Conservation (phyloP, 2,113 vertebrate genomes). For the Lonchura striata region DNA sequence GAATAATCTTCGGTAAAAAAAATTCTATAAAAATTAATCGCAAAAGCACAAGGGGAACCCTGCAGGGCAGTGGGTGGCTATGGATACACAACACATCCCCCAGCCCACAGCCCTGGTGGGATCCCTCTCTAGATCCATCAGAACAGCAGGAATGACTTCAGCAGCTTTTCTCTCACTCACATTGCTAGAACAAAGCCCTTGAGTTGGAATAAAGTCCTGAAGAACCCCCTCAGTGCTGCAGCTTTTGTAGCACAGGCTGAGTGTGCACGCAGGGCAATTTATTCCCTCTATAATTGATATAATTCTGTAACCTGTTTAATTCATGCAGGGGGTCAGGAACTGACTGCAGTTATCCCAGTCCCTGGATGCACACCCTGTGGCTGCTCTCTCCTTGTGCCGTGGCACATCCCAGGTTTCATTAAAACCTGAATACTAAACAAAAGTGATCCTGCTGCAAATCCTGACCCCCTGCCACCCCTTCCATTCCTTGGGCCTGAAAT, state of each 20-base stretch:
- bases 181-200: background rate
- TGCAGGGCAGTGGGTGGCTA: background rate
- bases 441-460: background rate
- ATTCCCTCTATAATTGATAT: background rate
- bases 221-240: background rate
- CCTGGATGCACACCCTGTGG: rapidly evolving
- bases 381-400: background rate
- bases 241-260: background rate
- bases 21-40: rapidly evolving
- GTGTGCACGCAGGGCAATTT: background rate
- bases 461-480: background rate
- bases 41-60: background rate
- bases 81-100: background rate
- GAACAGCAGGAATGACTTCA: background rate
- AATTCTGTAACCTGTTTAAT: background rate
- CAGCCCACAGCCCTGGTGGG: background rate
- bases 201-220: background rate
- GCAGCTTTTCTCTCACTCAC: background rate
- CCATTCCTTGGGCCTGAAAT: background rate
- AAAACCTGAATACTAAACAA: background rate
- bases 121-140: background rate
- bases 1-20: background rate
- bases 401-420: background rate
- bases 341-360: background rate
- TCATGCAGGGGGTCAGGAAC: background rate